Percentiles rank a stretch among this genome's conserved stretches.
phyloP scores from a whole-genome alignment of 1,140 invertebrate genomes.

The Mercenaria mercenaria region DNA sequence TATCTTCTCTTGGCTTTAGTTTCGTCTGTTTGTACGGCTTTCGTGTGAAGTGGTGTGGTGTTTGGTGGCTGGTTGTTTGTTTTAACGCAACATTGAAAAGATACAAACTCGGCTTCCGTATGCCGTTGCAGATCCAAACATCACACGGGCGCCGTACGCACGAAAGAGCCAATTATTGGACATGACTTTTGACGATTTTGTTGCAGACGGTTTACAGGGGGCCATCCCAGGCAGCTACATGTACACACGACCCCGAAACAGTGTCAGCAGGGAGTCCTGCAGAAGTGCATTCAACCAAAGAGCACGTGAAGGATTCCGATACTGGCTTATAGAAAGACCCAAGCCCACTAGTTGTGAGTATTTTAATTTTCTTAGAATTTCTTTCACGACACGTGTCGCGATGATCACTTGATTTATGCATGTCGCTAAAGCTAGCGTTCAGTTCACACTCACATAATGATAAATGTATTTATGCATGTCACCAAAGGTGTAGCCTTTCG shows the following conservation, averaged over 20 bases:
- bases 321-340: constrained; percentile 82
- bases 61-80: constrained; percentile 34
- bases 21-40: constrained; percentile 44
- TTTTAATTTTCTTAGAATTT: not conserved
- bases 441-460: not conserved
- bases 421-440: not conserved
- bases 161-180: constrained; percentile 38
- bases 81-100: not conserved
- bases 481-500: too few species aligned
- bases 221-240: constrained; percentile 66
- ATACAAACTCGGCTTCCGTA: not conserved
- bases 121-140: constrained; percentile 52
- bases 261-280: constrained; percentile 59
- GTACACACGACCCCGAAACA: constrained; percentile 62
- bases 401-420: not conserved
- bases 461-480: not conserved
- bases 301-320: constrained; percentile 81
- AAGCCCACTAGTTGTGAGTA: constrained; percentile 83
- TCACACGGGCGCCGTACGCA: constrained; percentile 47
- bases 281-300: constrained; percentile 76
- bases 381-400: not conserved
- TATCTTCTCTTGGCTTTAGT: not conserved
- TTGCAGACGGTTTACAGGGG: constrained; percentile 69
- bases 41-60: constrained; percentile 54
- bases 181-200: constrained; percentile 70